A percentile compares a stretch with the other conserved stretches of the same genome.
These are phyloP conservation scores for Andrena hattorfiana DNA, from an alignment of 2,888 invertebrate genomes.

Conservation along the genomic window DNA sequence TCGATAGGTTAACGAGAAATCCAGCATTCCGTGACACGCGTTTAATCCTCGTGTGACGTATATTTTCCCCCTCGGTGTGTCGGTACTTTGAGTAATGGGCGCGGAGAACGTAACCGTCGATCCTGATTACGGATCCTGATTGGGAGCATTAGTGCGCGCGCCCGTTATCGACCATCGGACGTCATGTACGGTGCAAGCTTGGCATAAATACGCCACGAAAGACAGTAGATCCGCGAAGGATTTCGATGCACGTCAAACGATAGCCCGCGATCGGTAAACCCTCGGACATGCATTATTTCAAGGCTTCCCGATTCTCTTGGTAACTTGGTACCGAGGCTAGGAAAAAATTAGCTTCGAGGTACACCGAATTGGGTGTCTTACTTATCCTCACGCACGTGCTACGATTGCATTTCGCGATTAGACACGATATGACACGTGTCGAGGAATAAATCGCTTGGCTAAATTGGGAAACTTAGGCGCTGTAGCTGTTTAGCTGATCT, in stretches of 20 bases:
- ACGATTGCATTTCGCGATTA: neutral
- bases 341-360: constrained; percentile 1
- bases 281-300: constrained; percentile 34
- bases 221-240: constrained; percentile 50
- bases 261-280: constrained; percentile 15
- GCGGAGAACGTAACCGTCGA: constrained; percentile 44
- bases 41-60: constrained; percentile 59
- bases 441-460: neutral
- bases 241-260: constrained; percentile 51
- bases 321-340: neutral
- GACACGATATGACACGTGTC: constrained; percentile 1
- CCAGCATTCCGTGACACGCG: constrained; percentile 44
- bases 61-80: constrained; percentile 42
- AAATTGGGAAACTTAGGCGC: neutral
- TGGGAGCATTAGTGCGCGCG: constrained; percentile 61
- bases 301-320: constrained; percentile 22
- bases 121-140: constrained; percentile 65
- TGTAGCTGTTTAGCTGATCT: neutral
- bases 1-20: constrained; percentile 34
- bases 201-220: constrained; percentile 59
- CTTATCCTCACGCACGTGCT: constrained; percentile 21
- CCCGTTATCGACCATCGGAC: constrained; percentile 61
- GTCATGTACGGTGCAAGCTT: constrained; percentile 51
- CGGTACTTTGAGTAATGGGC: constrained; percentile 65
- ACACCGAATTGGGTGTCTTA: neutral